A percentile compares a stretch with the other conserved stretches of the same genome.
phyloP scores from a whole-genome alignment of 2,797 vertebrate species.

The Hoplostethus mediterraneus region DNA sequence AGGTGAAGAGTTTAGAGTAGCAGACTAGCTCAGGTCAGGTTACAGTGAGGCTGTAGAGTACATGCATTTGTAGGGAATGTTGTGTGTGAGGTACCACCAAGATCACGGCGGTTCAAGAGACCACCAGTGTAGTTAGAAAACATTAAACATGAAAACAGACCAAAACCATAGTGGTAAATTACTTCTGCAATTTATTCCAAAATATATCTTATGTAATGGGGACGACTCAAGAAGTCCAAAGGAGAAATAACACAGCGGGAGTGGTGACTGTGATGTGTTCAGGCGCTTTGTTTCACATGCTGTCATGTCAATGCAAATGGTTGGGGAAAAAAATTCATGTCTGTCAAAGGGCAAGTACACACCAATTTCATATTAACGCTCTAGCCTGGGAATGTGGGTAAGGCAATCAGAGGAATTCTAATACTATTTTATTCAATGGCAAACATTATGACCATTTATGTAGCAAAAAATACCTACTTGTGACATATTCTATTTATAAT shows the following conservation, averaged over 20 bases:
- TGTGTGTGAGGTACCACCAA: background rate
- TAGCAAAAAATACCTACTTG: background rate
- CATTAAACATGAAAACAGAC: constrained; percentile 15
- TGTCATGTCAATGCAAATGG: no score
- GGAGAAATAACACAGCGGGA: constrained; percentile 18
- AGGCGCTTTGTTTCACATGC: constrained; percentile 13
- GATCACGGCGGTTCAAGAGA: background rate
- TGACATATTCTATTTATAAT: background rate
- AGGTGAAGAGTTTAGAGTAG: constrained; percentile 85
- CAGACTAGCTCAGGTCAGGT: constrained; percentile 72
- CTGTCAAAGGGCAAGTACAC: constrained; percentile 32
- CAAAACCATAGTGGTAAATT: constrained; percentile 6
- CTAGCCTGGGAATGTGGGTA: constrained; percentile 2
- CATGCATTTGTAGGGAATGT: background rate
- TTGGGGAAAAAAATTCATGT: constrained; percentile 11
- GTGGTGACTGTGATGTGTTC: constrained; percentile 8
- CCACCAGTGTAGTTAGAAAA: constrained; percentile 7
- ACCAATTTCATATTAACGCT: constrained; percentile 9
- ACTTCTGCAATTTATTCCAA: constrained; percentile 76
- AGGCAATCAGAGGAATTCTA: constrained; percentile 25
- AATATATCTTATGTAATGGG: constrained; percentile 44
- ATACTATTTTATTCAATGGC: background rate
- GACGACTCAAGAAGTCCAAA: constrained; percentile 17
- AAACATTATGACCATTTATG: constrained; percentile 35
- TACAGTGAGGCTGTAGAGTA: constrained; percentile 56